phyloP scores from a whole-genome alignment of 2,113 vertebrate species.

The Gobio gobio region DNA sequence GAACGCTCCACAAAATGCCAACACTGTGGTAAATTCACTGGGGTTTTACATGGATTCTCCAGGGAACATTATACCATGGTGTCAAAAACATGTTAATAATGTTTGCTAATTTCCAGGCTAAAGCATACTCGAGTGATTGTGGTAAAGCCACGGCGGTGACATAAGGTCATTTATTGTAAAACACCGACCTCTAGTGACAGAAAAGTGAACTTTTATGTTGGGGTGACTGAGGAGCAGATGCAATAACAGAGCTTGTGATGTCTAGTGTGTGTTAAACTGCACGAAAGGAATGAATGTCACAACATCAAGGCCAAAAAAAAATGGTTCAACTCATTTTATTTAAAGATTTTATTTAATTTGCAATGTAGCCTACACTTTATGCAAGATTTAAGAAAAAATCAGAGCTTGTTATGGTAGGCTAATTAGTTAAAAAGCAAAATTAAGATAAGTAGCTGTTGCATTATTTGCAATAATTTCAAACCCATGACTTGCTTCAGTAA shows the following conservation, averaged over 20 bases:
- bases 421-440: neutral
- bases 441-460: neutral
- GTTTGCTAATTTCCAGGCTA: no score
- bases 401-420: neutral
- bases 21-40: neutral
- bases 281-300: neutral
- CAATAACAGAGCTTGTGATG: no score
- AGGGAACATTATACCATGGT: neutral
- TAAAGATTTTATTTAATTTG: neutral
- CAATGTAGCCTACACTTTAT: neutral
- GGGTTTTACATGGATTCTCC: neutral
- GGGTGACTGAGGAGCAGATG: no score
- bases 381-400: neutral
- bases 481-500: neutral
- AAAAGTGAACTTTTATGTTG: neutral
- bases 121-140: neutral
- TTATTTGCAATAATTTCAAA: neutral
- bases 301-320: neutral
- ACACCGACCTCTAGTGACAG: slow-evolving; percentile 21
- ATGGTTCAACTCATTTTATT: neutral
- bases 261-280: neutral
- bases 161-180: neutral
- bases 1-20: neutral
- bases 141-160: no score
- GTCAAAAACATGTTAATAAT: neutral